Evolutionary conservation across 2,113 vertebrate species (phyloP), one percentile per base, ranked within the genome.

Genomic region (Bubo scandiacus): DNA sequence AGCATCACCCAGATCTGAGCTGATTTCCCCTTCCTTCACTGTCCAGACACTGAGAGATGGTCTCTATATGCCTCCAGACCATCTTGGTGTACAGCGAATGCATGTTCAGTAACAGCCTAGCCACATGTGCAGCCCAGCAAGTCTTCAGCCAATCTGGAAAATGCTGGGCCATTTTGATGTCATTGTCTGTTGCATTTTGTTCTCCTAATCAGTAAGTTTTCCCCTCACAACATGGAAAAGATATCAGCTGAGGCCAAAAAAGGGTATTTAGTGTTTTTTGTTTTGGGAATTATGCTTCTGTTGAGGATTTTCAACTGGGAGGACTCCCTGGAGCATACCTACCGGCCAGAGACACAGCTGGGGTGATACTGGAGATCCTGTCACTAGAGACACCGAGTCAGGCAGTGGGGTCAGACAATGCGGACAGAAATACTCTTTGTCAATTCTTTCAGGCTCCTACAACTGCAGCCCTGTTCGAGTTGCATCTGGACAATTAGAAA

Each of bases 341-440:
- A 32, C 30, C 14, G 51, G 19, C 3, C 57, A 85, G 30, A 71
- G 45, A 34, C 26, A 47, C 5, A 75, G 17, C 25, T 68, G 27
- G 5, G 11, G 3, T 32, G 27, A 57, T 45, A 70, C 7, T 0
- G 1, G 16, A 20, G 7, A 63, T 78, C 29, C 18, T 21, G 30
- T 71, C 30, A 13, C 20, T 36, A 15, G 34, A 68, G 32, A 11
- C 45, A 88, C 29, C 0, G 3, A 72, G 38, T 27, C 25, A 16
- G 29, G 23, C 1, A 1, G 45, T 40, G 6, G 13, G 30, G 22
- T 70, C 10, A 80, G 51, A 11, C 6, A 67, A 67, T 16, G 38
- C 13, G 63, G 73, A 17, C 2, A 65, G 9, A 43, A 75, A 11
- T 38, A 18, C 6, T 32, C 32, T 52, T 73, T 5, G 6, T 43